Evolutionary conservation across 2,113 vertebrate species (phyloP).

Genomic region (Rhineura floridana): DNA sequence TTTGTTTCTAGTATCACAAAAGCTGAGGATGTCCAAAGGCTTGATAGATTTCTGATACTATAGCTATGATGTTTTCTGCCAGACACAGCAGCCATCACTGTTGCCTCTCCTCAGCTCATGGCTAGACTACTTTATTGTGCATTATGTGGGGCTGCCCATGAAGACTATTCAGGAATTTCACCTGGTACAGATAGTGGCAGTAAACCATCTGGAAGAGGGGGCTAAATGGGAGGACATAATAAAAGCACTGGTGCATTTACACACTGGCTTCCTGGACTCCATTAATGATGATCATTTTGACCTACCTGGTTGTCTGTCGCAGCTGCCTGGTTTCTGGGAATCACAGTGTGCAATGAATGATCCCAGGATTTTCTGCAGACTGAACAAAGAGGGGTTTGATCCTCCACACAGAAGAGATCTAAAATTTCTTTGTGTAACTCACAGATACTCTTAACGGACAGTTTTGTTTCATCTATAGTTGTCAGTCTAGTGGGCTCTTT

Average conservation of each 20-base stretch:
- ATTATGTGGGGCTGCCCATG: not conserved
- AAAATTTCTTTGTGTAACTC: not conserved
- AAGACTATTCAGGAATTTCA: not conserved
- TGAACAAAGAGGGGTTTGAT: not conserved
- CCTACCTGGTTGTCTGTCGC: not conserved
- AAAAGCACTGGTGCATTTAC: not conserved
- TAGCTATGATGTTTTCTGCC: not conserved
- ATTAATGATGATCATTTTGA: not conserved
- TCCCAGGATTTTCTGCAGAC: not conserved
- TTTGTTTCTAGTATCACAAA: not conserved
- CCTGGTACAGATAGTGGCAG: not conserved
- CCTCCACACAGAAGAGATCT: constrained; percentile 5
- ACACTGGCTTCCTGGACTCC: not conserved
- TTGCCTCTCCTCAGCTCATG: not conserved
- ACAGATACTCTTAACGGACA: not conserved
- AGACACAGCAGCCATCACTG: not conserved
- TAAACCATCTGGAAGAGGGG: not conserved
- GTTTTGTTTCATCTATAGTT: not conserved
- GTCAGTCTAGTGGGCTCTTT: not conserved
- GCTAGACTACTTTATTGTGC: not conserved
- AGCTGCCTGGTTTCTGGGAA: not conserved
- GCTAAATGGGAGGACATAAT: not conserved
- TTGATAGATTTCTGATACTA: not conserved
- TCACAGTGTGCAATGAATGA: not conserved
- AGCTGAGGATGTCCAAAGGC: not conserved